These are phyloP conservation scores for Anseranas semipalmata DNA, from an alignment of 2,113 vertebrate species.

Conservation along the genomic window DNA sequence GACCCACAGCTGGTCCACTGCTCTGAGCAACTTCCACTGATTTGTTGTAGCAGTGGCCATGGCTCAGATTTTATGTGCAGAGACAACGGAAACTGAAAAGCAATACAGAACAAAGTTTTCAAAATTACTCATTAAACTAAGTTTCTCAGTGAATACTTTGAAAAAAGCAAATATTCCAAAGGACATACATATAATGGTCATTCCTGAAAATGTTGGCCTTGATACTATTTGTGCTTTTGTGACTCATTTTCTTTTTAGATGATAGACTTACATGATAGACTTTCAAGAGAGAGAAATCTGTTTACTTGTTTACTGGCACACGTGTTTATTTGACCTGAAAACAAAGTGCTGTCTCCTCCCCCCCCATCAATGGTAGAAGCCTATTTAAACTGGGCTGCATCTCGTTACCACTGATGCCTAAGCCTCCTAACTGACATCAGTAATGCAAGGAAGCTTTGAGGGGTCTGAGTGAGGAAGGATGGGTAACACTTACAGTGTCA, in stretches of 20 bases:
- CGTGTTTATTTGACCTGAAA: background rate
- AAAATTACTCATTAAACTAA: background rate
- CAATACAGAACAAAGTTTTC: background rate
- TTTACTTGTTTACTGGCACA: background rate
- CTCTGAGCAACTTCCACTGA: background rate
- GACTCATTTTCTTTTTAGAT: background rate
- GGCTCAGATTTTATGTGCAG: background rate
- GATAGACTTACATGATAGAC: background rate
- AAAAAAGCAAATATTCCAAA: background rate
- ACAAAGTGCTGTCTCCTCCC: background rate
- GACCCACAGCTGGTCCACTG: background rate
- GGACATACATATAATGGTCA: background rate
- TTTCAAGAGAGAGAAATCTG: background rate
- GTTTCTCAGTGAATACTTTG: background rate
- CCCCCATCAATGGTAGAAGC: background rate
- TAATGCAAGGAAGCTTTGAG: background rate
- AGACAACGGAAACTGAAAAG: background rate
- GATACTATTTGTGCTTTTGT: background rate
- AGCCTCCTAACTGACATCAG: background rate
- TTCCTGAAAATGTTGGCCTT: background rate
- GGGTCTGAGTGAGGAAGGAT: background rate
- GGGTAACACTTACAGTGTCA: background rate
- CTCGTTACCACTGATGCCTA: background rate
- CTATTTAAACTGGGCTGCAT: background rate
- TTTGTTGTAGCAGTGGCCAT: background rate